Base-by-base conservation (phyloP, 2,113 vertebrate species). In the Ibidorhyncha struthersii region DNA sequence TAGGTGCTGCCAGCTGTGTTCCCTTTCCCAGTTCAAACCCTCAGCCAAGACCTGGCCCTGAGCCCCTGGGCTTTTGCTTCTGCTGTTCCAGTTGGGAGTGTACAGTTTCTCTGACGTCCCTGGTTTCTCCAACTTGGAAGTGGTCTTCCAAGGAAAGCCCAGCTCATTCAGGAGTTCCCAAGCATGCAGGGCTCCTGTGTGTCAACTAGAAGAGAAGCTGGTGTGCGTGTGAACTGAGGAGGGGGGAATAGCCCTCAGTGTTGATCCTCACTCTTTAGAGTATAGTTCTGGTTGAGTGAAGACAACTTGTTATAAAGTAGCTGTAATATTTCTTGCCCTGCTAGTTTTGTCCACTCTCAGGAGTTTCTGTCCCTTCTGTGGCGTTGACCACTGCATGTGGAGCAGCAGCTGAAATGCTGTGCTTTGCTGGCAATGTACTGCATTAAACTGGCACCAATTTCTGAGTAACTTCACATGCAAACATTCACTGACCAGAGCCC, bases 381-480 rank as follows among this genome's bases (percentile, higher is more conserved):
- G 20, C 36, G 10, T 0, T 85, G 25, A 71, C 43, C 29, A 3
- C 12, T 79, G 38, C 25, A 10, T 1, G 1, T 32, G 29, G 43
- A 69, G 12, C 32, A 67, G 80, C 66, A 61, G 30, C 29, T 89
- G 34, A 72, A 91, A 80, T 52, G 9, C 32, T 65, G 50, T 74
- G 40, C 36, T 73, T 81, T 83, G 23, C 32, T 87, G 36, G 25
- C 50, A 58, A 9, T 12, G 8, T 43, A 12, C 23, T 90, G 14
- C 12, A 22, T 76, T 73, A 32, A 66, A 74, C 26, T 82, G 80
- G 8, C 18, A 84, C 21, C 20, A 34, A 34, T 56, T 91, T 91
- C 45, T 65, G 49, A 70, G 30, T 36, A 61, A 38, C 30, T 36
- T 73, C 40, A 27, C 32, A 38, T 21, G 13, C 12, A 50, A 34